phyloP scores from a whole-genome alignment of 2,888 invertebrate species.

The Sthenelais limicola region DNA sequence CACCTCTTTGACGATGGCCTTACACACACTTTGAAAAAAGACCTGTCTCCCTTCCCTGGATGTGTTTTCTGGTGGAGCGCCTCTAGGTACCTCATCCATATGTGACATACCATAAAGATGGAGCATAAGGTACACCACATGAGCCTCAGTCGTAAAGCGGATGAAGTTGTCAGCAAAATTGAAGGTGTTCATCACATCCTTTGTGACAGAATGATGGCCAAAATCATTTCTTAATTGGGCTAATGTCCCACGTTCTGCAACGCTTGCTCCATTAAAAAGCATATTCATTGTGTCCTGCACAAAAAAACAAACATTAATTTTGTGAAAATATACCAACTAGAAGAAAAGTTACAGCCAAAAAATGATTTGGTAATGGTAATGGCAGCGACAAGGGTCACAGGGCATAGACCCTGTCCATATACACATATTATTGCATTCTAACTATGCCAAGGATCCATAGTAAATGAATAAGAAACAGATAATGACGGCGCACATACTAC shows the following conservation, averaged over 20 bases:
- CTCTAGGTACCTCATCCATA: background rate
- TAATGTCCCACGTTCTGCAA: background rate
- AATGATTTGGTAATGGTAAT: no score
- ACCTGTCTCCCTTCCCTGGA: background rate
- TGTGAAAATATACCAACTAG: no score
- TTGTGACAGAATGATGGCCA: background rate
- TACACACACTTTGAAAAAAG: background rate
- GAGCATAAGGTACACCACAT: background rate
- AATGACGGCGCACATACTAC: no score
- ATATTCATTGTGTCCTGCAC: constrained; percentile 13
- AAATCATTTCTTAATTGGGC: background rate
- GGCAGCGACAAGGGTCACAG: no score
- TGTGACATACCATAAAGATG: background rate
- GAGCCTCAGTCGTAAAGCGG: constrained; percentile 16
- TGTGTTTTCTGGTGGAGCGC: background rate
- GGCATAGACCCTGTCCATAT: no score
- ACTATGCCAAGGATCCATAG: no score
- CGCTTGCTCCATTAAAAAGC: background rate
- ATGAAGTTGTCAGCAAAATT: constrained; percentile 16
- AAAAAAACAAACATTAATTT: no score
- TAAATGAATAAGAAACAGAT: no score
- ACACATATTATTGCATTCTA: no score
- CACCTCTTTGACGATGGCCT: background rate
- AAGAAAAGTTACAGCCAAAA: no score
- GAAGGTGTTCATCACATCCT: constrained; percentile 26